These are phyloP conservation scores for Notolabrus celidotus DNA, from an alignment of 2,797 vertebrate genomes.

Conservation along the genomic window DNA sequence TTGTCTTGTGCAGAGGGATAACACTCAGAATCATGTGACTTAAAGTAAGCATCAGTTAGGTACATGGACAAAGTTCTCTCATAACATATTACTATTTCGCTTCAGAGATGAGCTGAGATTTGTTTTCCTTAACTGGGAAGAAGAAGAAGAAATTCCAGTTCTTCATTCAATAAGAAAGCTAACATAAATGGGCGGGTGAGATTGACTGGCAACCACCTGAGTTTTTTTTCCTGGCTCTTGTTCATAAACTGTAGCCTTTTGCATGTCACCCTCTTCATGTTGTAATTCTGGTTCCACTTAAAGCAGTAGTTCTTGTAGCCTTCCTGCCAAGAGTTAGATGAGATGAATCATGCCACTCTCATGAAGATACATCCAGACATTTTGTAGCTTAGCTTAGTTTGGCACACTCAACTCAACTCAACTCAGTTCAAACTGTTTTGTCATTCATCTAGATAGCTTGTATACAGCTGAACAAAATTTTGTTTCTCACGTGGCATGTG, in stretches of 20 bases:
- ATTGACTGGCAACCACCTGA: neutral
- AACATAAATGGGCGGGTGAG: slow-evolving; percentile 23
- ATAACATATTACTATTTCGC: slow-evolving; percentile 41
- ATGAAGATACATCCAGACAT: neutral
- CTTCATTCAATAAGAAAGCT: slow-evolving; percentile 10
- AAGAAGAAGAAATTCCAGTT: slow-evolving; percentile 18
- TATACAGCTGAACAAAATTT: too few species aligned
- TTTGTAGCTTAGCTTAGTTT: neutral
- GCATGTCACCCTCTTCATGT: neutral
- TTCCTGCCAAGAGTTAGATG: neutral
- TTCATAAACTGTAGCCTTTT: neutral
- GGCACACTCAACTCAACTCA: too few species aligned
- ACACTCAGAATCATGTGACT: slow-evolving; percentile 76
- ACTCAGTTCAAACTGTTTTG: too few species aligned
- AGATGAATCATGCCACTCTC: neutral
- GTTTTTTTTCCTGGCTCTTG: neutral
- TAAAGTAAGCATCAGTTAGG: slow-evolving; percentile 43
- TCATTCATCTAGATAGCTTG: too few species aligned
- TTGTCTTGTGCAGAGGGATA: slow-evolving; percentile 57
- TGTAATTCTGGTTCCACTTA: slow-evolving; percentile 11
- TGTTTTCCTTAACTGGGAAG: slow-evolving; percentile 17
- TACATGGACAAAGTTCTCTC: slow-evolving; percentile 38
- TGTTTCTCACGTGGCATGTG: too few species aligned
- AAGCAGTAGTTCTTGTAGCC: neutral
- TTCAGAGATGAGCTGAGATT: slow-evolving; percentile 19